Evolutionary conservation across 2,888 invertebrate genomes (phyloP).

Genomic region (Trichogramma evanescens): DNA sequence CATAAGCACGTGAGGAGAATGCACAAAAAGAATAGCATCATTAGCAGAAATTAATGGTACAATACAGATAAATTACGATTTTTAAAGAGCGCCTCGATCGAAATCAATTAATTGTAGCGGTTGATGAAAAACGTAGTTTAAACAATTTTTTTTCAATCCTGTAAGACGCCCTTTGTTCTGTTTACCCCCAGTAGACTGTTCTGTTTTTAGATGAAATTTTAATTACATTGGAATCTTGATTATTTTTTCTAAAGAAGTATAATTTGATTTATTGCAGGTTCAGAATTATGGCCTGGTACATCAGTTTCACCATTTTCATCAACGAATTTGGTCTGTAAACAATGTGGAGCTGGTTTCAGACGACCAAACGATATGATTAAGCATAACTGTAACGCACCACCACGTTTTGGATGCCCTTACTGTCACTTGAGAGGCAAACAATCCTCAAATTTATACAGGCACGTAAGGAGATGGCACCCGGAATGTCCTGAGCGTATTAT

Average conservation of each 20-base stretch:
- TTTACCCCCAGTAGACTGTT: too few species aligned
- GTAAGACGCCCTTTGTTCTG: too few species aligned
- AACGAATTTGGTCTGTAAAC: neutral
- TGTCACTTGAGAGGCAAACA: conserved; percentile 46
- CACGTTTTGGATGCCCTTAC: conserved; percentile 46
- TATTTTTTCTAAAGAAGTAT: too few species aligned
- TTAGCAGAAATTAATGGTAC: too few species aligned
- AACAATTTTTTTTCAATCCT: too few species aligned
- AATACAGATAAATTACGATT: too few species aligned
- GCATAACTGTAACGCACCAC: conserved; percentile 45
- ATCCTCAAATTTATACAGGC: conserved; percentile 44
- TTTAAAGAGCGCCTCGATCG: neutral
- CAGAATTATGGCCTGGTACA: too few species aligned
- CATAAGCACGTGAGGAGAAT: conserved; percentile 35
- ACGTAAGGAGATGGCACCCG: conserved; percentile 44
- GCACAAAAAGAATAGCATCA: conserved; percentile 22
- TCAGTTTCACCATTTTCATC: neutral
- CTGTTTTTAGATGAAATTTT: too few species aligned
- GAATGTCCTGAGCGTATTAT: conserved; percentile 32
- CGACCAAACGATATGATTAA: conserved; percentile 38
- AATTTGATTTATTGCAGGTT: too few species aligned
- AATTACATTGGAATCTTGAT: too few species aligned
- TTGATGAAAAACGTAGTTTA: neutral
- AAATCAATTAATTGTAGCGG: neutral
- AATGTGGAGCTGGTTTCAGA: conserved; percentile 18